Evolutionary conservation across 2,888 invertebrate species (phyloP).

Genomic region (Imbricaverruca yamaguchii): DNA sequence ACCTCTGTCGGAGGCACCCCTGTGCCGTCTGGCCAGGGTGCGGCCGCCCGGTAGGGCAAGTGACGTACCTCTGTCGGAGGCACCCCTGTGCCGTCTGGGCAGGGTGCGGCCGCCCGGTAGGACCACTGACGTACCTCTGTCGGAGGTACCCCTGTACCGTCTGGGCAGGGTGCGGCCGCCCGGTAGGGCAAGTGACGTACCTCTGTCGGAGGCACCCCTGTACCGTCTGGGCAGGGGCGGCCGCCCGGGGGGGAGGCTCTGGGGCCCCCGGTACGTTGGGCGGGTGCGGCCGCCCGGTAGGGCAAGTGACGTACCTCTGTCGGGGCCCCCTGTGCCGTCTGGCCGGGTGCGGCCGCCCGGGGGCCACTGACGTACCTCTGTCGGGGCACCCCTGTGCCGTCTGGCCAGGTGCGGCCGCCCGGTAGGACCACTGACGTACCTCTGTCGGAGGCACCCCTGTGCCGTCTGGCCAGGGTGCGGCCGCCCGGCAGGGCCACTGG

Average conservation of each 20-base stretch:
- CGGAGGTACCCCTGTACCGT: not conserved
- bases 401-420: not conserved
- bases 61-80: not conserved
- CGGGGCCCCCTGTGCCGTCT: too few relatives aligned
- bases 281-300: not conserved
- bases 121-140: not conserved
- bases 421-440: not conserved
- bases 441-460: not conserved
- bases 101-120: not conserved
- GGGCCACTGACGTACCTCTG: not conserved
- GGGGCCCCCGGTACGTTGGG: not conserved
- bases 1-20: not conserved
- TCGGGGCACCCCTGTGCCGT: not conserved
- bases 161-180: not conserved
- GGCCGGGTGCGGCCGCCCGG: too few relatives aligned
- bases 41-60: not conserved
- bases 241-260: too few relatives aligned
- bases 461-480: not conserved
- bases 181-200: not conserved
- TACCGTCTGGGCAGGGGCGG: not conserved
- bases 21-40: not conserved
- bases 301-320: not conserved
- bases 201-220: too few relatives aligned
- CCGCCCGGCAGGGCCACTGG: too few relatives aligned
- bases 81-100: not conserved